phyloP scores from a whole-genome alignment of 1,140 invertebrate genomes.

The Anastrepha ludens region DNA sequence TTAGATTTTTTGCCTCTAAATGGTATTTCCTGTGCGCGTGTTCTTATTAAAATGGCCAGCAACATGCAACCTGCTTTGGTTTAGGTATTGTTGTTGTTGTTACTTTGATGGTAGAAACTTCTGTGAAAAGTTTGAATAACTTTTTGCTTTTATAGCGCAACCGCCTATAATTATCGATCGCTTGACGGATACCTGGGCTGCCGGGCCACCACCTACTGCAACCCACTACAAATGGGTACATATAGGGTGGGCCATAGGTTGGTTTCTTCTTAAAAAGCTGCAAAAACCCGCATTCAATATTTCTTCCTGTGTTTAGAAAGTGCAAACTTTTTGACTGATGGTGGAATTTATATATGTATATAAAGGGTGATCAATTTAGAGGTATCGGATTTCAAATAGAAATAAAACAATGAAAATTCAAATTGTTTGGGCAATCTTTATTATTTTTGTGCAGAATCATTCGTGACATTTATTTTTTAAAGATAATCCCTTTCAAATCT shows the following conservation, averaged over 20 bases:
- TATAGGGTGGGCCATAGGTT: neutral
- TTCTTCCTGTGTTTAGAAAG: no score
- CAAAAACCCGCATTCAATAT: no score
- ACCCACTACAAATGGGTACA: neutral
- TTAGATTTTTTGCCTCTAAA: conserved; percentile 22
- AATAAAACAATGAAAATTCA: no score
- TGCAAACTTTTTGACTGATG: no score
- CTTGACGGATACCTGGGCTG: neutral
- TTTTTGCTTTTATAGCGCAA: neutral
- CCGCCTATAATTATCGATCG: neutral
- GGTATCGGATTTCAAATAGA: no score
- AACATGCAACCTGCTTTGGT: neutral
- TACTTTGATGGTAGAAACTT: neutral
- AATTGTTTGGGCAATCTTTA: no score
- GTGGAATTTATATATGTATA: no score
- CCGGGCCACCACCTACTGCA: neutral
- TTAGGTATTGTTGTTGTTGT: neutral
- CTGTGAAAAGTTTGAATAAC: neutral
- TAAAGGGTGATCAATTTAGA: no score
- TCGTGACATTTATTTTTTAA: no score
- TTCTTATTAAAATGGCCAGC: conserved; percentile 33
- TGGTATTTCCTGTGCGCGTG: conserved; percentile 46
- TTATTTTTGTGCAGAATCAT: no score
- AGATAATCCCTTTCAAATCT: no score
- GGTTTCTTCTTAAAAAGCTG: neutral